These are phyloP conservation scores for Mionectes olivaceus DNA, from an alignment of 2,797 vertebrate genomes.

Conservation along the genomic window DNA sequence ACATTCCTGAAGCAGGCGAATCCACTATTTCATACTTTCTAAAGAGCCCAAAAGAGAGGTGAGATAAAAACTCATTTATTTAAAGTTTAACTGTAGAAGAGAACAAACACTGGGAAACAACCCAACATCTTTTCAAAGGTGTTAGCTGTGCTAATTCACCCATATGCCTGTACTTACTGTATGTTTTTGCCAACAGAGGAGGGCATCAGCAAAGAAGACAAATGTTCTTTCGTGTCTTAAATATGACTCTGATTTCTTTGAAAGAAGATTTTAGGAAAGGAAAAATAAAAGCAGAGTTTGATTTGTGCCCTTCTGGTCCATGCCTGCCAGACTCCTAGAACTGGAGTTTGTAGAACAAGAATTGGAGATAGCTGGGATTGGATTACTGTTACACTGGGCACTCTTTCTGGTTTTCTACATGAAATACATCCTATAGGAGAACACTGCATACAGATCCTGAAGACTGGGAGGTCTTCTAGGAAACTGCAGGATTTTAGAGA, in stretches of 20 bases:
- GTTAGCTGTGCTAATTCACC: neutral
- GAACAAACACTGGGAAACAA: neutral
- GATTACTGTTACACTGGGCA: neutral
- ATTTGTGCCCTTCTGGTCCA: neutral
- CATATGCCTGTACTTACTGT: neutral
- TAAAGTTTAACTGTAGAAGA: neutral
- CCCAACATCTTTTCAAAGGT: neutral
- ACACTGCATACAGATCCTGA: neutral
- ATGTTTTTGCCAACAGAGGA: neutral
- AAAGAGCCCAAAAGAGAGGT: neutral
- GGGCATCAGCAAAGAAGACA: neutral
- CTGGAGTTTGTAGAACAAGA: neutral
- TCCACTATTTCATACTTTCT: neutral
- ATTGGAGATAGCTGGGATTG: neutral
- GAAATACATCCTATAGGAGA: neutral
- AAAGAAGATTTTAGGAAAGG: neutral
- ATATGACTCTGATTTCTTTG: neutral
- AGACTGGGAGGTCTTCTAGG: neutral
- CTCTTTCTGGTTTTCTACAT: neutral
- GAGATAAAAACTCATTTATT: neutral
- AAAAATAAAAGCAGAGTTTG: neutral
- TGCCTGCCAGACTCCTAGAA: neutral
- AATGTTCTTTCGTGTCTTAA: neutral
- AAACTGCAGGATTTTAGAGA: neutral
- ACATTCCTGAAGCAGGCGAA: neutral